Base-by-base conservation (phyloP, 2,113 vertebrate species). In the Strix aluco region DNA sequence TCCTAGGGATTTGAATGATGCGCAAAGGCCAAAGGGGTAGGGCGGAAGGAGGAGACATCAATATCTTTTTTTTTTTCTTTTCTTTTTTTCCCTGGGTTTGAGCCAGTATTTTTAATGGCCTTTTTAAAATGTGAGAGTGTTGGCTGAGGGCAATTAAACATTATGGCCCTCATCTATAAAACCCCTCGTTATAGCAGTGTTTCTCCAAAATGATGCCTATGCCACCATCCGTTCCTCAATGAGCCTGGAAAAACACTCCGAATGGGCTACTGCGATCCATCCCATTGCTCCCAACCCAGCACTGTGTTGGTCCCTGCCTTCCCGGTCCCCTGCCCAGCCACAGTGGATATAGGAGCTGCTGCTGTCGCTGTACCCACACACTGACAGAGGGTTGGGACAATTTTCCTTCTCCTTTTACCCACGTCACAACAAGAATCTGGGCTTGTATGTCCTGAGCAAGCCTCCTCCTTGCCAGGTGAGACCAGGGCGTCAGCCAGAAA, bases 71-170 rank as follows among this genome's bases (percentile, higher is more conserved):
- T 15, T 47, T 42, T 22, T 7, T 6, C 5, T 15, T 1, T 5
- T n/a, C 5, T 13, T 25, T 59, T 72, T 10, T 16, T 10, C 8
- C 27, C 46, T 89, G 88, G 73, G 25, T 81, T 91, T 46, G n/a
- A 94, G 86, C 88, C 95, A 92, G 40, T 54, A n/a, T 72, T 94
- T 96, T 85, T 95, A 94, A 97, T 34, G 13, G 66, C 26, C 66
- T 89, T 94, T 94, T 92, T 87, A 92, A 94, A 87, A 58, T 4
- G 47, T 62, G 84, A 87, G 91, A 96, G 73, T 36, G 3, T 91
- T 96, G 92, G 92, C 73, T 75, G 70, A 96, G 92, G 97, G 36
- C 69, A 81, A 94, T 97, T 97, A 95, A 96, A 84, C 88, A 91
- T 97, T 92, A 96, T 61, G 61, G 72, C 58, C 44, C 42, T 86